These are phyloP conservation scores for Panurus biarmicus DNA, from an alignment of 2,113 vertebrate genomes.

Conservation along the genomic window DNA sequence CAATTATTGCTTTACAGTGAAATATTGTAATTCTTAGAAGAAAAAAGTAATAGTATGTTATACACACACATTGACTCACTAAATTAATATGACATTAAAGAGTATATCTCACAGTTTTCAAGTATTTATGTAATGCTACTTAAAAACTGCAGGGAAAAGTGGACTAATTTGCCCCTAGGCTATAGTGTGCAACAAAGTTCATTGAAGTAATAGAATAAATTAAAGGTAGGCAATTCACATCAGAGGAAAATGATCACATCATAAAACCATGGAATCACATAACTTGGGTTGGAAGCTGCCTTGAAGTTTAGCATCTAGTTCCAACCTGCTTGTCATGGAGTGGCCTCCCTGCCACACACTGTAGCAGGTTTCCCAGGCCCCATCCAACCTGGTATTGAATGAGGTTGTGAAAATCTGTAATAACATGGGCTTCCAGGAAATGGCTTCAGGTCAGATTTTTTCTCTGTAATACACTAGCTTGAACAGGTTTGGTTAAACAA, in stretches of 20 bases:
- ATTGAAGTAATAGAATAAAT: background rate
- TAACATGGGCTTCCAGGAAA: background rate
- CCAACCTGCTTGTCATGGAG: background rate
- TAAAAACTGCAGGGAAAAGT: background rate
- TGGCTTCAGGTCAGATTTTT: background rate
- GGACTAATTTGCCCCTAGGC: background rate
- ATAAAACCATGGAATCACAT: background rate
- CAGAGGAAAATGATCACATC: background rate
- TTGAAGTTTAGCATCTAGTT: background rate
- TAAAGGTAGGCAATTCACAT: background rate
- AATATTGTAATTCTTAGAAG: background rate
- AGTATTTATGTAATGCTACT: background rate
- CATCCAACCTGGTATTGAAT: background rate
- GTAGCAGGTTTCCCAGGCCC: background rate
- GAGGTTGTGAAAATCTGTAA: background rate
- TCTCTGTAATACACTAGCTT: background rate
- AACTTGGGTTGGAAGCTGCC: background rate
- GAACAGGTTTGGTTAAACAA: background rate
- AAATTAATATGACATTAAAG: background rate
- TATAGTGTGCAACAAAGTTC: background rate
- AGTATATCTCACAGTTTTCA: background rate
- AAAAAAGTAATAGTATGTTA: background rate
- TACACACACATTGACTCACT: background rate
- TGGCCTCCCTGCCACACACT: background rate
- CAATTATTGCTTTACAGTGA: background rate